Evolutionary conservation across 2,797 vertebrate genomes (phyloP).

Genomic region (Centroberyx gerrardi): DNA sequence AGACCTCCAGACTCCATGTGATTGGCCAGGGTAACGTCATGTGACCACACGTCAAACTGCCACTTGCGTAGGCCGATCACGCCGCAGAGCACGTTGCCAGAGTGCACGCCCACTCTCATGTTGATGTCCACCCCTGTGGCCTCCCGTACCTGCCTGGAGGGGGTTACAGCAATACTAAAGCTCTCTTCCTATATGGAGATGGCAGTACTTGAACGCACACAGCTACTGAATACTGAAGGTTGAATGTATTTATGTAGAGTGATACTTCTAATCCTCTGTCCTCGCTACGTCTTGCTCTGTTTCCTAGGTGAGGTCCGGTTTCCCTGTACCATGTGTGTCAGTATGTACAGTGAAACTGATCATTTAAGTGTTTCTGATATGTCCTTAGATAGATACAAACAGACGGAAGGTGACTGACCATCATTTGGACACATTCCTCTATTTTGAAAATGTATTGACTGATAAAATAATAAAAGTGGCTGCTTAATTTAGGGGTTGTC

Average conservation of each 20-base stretch:
- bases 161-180: slow-evolving; percentile 14
- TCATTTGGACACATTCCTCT: not conserved
- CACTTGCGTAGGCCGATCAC: slow-evolving; percentile 98
- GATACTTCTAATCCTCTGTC: too few species aligned
- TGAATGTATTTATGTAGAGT: not conserved
- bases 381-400: too few species aligned
- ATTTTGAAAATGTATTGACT: too few species aligned
- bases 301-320: not conserved
- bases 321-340: too few species aligned
- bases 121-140: slow-evolving; percentile 97
- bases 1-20: slow-evolving; percentile 98
- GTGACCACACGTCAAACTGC: slow-evolving; percentile 99
- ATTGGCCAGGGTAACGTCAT: slow-evolving; percentile 97
- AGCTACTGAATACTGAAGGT: not conserved
- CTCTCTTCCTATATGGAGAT: not conserved
- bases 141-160: slow-evolving; percentile 92
- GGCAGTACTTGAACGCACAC: not conserved
- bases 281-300: too few species aligned
- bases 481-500: too few species aligned
- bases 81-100: slow-evolving; percentile 95
- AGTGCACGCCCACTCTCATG: slow-evolving; percentile 98
- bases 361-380: not conserved
- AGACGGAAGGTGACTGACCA: not conserved
- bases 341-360: not conserved
- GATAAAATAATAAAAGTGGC: too few species aligned